phyloP scores from a whole-genome alignment of 30 jellyfish, hydroid and myxozoan genomes.

The Sanderia malayensis region DNA sequence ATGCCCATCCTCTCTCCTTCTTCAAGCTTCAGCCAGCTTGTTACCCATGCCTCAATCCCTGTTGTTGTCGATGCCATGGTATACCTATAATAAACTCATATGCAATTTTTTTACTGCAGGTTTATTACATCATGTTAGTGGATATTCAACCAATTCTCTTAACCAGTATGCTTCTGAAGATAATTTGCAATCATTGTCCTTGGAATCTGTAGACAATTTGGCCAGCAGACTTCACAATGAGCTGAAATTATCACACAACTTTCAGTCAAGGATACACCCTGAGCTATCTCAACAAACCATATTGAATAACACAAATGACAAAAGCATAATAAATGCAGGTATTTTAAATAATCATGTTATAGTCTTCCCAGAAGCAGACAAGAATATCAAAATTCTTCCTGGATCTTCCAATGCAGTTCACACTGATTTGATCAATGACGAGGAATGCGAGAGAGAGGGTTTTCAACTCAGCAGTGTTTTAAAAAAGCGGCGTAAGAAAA shows the following conservation, averaged over 20 bases:
- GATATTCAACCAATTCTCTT: no score
- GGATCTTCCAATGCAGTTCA: not conserved
- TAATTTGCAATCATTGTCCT: no score
- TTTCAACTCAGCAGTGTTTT: slow-evolving; percentile 47
- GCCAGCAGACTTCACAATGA: not conserved
- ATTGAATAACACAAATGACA: not conserved
- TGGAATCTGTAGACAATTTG: not conserved
- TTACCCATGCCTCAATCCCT: no score
- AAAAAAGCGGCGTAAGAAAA: slow-evolving; percentile 79
- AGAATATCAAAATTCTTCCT: slow-evolving; percentile 10
- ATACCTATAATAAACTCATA: no score
- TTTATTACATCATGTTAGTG: no score
- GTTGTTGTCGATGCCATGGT: no score
- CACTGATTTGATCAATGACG: slow-evolving; percentile 3
- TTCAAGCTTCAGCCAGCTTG: no score
- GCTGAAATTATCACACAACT: not conserved
- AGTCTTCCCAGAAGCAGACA: not conserved
- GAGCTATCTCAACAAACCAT: not conserved
- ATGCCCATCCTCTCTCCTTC: no score
- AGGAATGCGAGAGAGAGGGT: not conserved
- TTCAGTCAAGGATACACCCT: not conserved
- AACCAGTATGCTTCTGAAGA: no score
- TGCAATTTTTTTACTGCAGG: no score
- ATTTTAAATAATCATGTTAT: no score
- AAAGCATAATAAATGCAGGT: not conserved